Evolutionary conservation across 2,113 vertebrate genomes (phyloP).

Genomic region (Pseudonaja textilis): DNA sequence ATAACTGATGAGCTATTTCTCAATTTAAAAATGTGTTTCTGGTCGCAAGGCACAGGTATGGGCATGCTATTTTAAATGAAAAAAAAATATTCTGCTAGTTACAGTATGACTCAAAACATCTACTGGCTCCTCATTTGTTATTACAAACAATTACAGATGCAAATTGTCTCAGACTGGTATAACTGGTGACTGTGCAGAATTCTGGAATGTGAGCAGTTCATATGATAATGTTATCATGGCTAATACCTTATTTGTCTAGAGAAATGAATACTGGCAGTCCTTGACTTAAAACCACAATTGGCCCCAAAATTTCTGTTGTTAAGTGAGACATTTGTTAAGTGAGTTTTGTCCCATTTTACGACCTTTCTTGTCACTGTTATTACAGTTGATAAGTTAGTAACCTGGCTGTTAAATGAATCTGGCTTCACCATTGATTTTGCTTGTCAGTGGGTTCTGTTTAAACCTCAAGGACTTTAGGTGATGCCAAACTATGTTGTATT

Average conservation of each 20-base stretch:
- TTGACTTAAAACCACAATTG: background rate
- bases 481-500: background rate
- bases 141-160: conserved; percentile 16
- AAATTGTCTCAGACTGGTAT: background rate
- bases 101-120: conserved; percentile 7
- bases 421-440: background rate
- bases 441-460: background rate
- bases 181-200: conserved; percentile 9
- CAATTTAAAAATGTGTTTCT: background rate
- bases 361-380: background rate
- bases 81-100: conserved; percentile 7
- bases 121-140: conserved; percentile 17
- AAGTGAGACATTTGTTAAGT: background rate
- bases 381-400: background rate
- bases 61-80: conserved; percentile 16
- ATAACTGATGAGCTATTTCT: background rate
- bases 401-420: background rate
- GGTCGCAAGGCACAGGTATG: background rate
- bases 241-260: background rate
- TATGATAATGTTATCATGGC: background rate
- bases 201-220: background rate
- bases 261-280: background rate
- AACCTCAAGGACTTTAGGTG: background rate
- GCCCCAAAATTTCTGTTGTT: background rate
- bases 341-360: background rate